Base-by-base conservation (phyloP, 2,113 vertebrate genomes). In the Chaenocephalus aceratus region DNA sequence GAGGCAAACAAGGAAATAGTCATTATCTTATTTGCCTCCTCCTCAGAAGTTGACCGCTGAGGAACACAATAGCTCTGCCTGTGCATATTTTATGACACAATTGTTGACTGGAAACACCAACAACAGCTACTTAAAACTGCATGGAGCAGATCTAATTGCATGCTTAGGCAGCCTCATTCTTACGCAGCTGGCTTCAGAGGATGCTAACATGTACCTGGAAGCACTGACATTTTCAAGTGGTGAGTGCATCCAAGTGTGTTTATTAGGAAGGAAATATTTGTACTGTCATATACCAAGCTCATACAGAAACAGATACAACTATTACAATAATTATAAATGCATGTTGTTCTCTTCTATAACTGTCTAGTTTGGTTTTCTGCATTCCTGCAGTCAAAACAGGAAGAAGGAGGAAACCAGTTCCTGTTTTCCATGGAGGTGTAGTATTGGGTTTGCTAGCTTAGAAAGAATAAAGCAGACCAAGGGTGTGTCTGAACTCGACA, bases 81-180 rank as follows among this genome's bases (percentile, higher is more conserved):
- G 80, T 83, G 88, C 82, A 88, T 86, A 85, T 88, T 91, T 89
- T 83, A 83, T 85, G 72, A 84, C 75, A 83, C 90, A 88, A 86
- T 63, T 76, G 75, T 77, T 44, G 74, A 84, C 66, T 71, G 72
- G 80, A 89, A 87, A 86, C 57, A 30, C 80, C 61, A 75, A 77
- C 82, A 83, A 76, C 77, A 66, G 57, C 3, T 16, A 51, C 80
- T 74, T 51, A 23, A 80, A 89, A 75, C 64, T 62, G 66, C 79
- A 80, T 85, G 71, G 69, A 75, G 82, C 74, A 64, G 34, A 90
- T 84, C 82, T 86, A 88, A 91, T 87, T 83, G 80, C 70, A 65
- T 82, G 75, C 74, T 87, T 74, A 70, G 82, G 82, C 65, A 72
- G 54, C 26, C 80, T 89, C 62, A 73, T 85, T 77, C 63, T 45